These are phyloP conservation scores for Lycocerus yunnanus DNA, from an alignment of 2,888 invertebrate species.

Conservation along the genomic window DNA sequence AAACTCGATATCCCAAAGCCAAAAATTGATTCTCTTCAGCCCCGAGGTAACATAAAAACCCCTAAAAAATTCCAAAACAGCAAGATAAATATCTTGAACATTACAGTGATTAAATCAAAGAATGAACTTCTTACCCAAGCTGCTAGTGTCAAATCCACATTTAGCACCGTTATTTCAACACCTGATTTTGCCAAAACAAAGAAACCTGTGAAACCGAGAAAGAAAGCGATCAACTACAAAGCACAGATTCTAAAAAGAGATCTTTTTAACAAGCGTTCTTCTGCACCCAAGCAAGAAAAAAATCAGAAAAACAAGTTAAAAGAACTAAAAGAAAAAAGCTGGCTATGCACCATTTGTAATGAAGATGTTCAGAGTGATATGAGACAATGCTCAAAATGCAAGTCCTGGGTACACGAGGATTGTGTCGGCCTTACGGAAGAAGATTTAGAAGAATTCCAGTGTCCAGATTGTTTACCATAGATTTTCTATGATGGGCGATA, in stretches of 20 bases:
- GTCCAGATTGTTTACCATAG: no score
- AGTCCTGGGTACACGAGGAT: background rate
- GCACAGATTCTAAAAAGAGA: background rate
- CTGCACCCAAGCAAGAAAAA: no score
- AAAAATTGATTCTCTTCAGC: background rate
- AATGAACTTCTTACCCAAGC: background rate
- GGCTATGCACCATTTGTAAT: no score
- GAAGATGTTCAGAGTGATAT: slow-evolving; percentile 1
- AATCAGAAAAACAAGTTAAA: no score
- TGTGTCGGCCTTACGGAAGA: no score
- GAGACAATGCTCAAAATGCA: background rate
- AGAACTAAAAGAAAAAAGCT: background rate
- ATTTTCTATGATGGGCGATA: no score
- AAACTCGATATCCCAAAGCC: no score
- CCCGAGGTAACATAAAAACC: background rate
- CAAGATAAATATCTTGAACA: background rate
- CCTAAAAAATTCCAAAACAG: background rate
- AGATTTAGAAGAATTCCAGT: no score
- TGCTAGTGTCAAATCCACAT: background rate
- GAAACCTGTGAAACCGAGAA: background rate
- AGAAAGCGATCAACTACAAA: slow-evolving; percentile 2
- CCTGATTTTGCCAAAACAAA: background rate
- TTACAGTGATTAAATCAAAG: no score
- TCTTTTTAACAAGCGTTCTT: background rate
- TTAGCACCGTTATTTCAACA: background rate